These are phyloP conservation scores for Drosophila suboccidentalis DNA, from an alignment of 2,888 invertebrate species.

Conservation along the genomic window DNA sequence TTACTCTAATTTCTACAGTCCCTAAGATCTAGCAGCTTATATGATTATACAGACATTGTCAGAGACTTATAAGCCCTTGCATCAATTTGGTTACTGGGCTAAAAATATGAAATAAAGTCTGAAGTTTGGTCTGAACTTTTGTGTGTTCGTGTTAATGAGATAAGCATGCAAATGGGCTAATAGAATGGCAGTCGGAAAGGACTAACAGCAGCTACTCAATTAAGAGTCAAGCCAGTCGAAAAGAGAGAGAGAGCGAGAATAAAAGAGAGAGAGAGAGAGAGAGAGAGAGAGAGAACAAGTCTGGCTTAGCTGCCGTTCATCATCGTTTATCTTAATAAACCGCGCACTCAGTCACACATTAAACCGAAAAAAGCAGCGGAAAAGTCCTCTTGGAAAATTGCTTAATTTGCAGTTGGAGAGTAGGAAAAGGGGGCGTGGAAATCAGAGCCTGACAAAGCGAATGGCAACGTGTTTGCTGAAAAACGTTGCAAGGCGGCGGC, in stretches of 20 bases:
- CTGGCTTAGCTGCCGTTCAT: conserved; percentile 68
- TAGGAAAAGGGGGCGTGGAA: conserved; percentile 23
- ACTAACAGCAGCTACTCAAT: conserved; percentile 61
- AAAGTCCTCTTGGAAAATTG: conserved; percentile 74
- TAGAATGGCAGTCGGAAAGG: conserved; percentile 60
- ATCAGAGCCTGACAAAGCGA: conserved; percentile 66
- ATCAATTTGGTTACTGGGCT: background rate
- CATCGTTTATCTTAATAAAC: conserved; percentile 82
- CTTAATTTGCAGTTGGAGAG: conserved; percentile 75
- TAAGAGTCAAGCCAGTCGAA: conserved; percentile 32
- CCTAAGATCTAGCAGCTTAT: background rate
- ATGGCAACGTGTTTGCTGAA: conserved; percentile 52
- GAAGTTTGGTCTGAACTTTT: conserved; percentile 51
- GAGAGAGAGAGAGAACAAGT: conserved; percentile 3
- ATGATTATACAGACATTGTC: background rate
- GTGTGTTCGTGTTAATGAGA: conserved; percentile 75
- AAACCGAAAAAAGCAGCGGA: conserved; percentile 75
- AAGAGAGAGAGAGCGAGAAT: background rate
- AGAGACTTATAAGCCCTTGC: background rate
- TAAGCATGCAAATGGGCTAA: conserved; percentile 78
- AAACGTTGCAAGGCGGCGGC: conserved; percentile 54
- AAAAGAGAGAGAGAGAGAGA: background rate
- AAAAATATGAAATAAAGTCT: conserved; percentile 10
- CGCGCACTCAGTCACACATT: conserved; percentile 76
- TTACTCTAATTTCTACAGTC: background rate